Percentiles rank a stretch among this genome's conserved stretches.
These are phyloP conservation scores for mouse (Mus musculus) DNA, from an alignment of 2,113 vertebrate species.

Conservation along the genomic window DNA sequence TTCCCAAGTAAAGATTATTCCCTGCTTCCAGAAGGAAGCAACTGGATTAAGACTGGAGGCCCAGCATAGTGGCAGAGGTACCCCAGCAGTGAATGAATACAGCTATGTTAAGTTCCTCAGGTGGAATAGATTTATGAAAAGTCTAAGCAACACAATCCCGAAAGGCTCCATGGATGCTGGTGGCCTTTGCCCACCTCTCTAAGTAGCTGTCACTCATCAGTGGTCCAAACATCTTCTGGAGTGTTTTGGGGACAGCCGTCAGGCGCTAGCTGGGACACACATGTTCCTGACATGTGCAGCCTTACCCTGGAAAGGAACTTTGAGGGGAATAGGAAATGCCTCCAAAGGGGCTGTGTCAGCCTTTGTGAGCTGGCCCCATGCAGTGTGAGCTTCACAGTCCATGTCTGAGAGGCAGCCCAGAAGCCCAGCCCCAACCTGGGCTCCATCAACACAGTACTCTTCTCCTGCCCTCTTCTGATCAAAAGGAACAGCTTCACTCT, in stretches of 20 bases:
- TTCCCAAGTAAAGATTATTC: neutral
- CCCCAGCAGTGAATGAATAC: neutral
- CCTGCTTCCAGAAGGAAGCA: neutral
- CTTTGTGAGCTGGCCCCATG: neutral
- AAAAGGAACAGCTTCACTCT: neutral
- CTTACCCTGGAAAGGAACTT: neutral
- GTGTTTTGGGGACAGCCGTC: neutral
- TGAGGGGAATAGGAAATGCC: neutral
- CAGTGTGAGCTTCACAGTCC: accelerated
- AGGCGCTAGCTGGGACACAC: conserved; percentile 27
- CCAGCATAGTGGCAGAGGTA: neutral
- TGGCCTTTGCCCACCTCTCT: neutral
- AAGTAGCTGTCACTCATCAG: neutral
- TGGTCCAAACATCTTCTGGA: neutral
- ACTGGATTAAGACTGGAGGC: neutral
- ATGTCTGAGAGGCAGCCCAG: neutral
- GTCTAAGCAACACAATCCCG: neutral
- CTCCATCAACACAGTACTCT: too few species aligned
- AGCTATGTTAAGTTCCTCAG: neutral
- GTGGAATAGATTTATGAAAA: neutral
- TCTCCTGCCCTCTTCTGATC: neutral
- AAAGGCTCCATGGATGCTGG: neutral
- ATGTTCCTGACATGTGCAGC: neutral
- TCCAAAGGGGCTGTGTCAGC: neutral
- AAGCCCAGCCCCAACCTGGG: neutral